phyloP scores from a whole-genome alignment of 2,113 vertebrate genomes.

The Genyomyrus donnyi region DNA sequence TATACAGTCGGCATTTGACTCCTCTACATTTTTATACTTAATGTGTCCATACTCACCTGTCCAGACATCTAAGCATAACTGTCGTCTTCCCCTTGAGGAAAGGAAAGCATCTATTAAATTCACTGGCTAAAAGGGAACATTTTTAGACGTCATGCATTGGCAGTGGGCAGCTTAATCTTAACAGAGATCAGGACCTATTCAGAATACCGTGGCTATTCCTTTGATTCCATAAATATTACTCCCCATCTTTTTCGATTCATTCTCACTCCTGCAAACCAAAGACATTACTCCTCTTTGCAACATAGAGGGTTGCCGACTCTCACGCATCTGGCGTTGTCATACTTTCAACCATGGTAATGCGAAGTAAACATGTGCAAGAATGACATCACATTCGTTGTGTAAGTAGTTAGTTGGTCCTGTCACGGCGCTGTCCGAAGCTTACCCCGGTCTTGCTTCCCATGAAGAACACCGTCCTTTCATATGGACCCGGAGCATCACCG shows the following conservation, averaged over 20 bases:
- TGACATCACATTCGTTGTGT: background rate
- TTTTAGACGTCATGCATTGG: background rate
- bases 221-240: background rate
- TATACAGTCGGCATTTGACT: background rate
- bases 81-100: slow-evolving; percentile 77
- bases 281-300: background rate
- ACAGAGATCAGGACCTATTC: background rate
- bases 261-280: background rate
- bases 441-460: slow-evolving; percentile 88
- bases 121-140: background rate
- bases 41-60: slow-evolving; percentile 67
- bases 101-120: background rate
- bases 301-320: background rate
- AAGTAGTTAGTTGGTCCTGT: too few relatives aligned
- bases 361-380: background rate
- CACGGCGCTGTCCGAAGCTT: background rate
- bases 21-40: background rate
- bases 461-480: slow-evolving; percentile 78
- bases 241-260: background rate
- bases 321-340: background rate
- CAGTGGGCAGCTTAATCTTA: background rate
- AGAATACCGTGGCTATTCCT: background rate
- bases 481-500: slow-evolving; percentile 39
- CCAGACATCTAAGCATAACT: slow-evolving; percentile 82
- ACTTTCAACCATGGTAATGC: background rate